Evolutionary conservation across 2,888 invertebrate species (phyloP).

Genomic region (Eristalis arbustorum): DNA sequence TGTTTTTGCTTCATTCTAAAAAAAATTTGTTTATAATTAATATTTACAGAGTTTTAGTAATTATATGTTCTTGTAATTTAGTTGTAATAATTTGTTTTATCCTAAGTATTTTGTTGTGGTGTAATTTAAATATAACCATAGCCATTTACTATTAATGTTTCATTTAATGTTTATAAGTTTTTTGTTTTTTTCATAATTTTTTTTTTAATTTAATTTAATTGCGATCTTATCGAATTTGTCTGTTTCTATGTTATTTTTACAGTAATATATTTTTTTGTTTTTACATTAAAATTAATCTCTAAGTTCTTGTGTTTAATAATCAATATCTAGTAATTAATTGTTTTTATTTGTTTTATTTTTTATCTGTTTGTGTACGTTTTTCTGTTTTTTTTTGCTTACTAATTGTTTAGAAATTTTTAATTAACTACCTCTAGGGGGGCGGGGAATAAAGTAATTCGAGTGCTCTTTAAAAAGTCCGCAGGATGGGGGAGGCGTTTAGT

Average conservation of each 20-base stretch:
- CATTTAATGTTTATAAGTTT: constrained; percentile 37
- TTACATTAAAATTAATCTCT: constrained; percentile 62
- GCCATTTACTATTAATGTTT: constrained; percentile 57
- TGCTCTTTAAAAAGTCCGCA: constrained; percentile 67
- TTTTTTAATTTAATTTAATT: constrained; percentile 68
- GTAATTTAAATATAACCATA: constrained; percentile 63
- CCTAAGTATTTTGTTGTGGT: constrained; percentile 62
- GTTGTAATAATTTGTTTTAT: constrained; percentile 62
- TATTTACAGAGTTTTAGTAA: constrained; percentile 62
- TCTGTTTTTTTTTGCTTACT: constrained; percentile 32
- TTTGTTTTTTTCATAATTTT: background rate
- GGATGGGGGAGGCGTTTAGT: constrained; percentile 56
- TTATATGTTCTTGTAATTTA: constrained; percentile 37
- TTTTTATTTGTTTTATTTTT: constrained; percentile 3
- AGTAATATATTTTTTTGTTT: constrained; percentile 58
- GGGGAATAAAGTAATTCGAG: constrained; percentile 71
- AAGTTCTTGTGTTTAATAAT: constrained; percentile 47
- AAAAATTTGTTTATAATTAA: constrained; percentile 37
- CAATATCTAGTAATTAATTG: constrained; percentile 39
- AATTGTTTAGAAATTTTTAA: constrained; percentile 54
- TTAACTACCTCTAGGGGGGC: constrained; percentile 55
- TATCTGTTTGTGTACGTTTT: constrained; percentile 64
- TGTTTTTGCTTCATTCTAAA: constrained; percentile 22
- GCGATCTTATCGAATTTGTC: constrained; percentile 68
- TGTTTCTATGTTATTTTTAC: constrained; percentile 61